Evolutionary conservation across 92 coral and sea anemone genomes (phyloP).

Genomic region (Umimayanthus kanabou): DNA sequence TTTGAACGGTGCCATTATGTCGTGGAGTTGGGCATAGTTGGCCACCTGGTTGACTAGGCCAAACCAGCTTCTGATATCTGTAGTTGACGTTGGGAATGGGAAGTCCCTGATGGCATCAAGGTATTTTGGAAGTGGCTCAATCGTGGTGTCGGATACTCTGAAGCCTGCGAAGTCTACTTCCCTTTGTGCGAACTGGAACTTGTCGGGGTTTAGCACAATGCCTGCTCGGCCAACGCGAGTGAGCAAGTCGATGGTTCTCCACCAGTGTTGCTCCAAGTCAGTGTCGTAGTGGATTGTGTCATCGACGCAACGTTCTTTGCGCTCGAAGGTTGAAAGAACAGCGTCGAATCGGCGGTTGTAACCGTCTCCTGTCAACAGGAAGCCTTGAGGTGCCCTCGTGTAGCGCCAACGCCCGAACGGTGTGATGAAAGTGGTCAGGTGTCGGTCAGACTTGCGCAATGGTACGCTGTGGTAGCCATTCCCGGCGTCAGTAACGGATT

Average conservation of each 20-base stretch:
- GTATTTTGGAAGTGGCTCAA: slow-evolving; percentile 76
- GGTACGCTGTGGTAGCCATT: slow-evolving; percentile 60
- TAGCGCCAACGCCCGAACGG: slow-evolving; percentile 80
- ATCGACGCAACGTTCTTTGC: slow-evolving; percentile 73
- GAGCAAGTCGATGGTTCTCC: slow-evolving; percentile 77
- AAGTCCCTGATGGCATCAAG: slow-evolving; percentile 72
- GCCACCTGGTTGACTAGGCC: slow-evolving; percentile 74
- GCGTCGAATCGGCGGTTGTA: slow-evolving; percentile 76
- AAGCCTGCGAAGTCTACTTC: slow-evolving; percentile 70
- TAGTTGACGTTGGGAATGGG: slow-evolving; percentile 69
- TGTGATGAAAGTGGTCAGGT: slow-evolving; percentile 59
- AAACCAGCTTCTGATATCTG: slow-evolving; percentile 73
- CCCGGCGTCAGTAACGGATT: slow-evolving; percentile 64
- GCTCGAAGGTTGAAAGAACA: slow-evolving; percentile 61
- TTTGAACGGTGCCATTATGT: slow-evolving; percentile 53
- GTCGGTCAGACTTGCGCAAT: slow-evolving; percentile 47
- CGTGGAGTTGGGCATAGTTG: slow-evolving; percentile 57
- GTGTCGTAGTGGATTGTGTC: slow-evolving; percentile 77
- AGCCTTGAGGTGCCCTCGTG: slow-evolving; percentile 78
- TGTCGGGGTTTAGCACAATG: slow-evolving; percentile 71
- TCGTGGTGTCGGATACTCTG: slow-evolving; percentile 57
- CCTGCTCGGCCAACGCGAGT: slow-evolving; percentile 77
- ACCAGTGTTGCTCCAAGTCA: slow-evolving; percentile 80
- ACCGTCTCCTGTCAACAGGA: slow-evolving; percentile 69
- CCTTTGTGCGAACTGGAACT: slow-evolving; percentile 64